Percentiles rank a stretch among this genome's conserved stretches.
Evolutionary conservation across 2,113 vertebrate species (phyloP).

Genomic region (Megaceryle torquata): DNA sequence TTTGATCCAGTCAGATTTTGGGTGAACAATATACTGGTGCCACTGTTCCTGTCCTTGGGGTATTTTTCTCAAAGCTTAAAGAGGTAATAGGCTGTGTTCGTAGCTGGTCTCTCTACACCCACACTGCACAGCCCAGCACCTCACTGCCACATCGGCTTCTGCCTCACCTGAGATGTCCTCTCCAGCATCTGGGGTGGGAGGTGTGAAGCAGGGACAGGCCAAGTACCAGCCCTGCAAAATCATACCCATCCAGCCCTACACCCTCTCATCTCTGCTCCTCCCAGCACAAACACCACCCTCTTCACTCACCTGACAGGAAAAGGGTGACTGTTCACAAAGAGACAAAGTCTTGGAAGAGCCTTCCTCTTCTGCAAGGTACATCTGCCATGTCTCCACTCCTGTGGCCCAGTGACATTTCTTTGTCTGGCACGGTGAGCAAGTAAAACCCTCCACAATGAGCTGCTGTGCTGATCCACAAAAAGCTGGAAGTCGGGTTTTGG

Average conservation of each 20-base stretch:
- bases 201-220: rapidly evolving
- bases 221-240: background rate
- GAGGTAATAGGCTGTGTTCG: background rate
- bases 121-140: rapidly evolving
- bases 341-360: background rate
- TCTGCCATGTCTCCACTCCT: background rate
- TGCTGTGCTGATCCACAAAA: background rate
- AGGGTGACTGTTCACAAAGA: rapidly evolving
- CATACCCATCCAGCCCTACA: rapidly evolving
- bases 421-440: background rate
- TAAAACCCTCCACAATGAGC: background rate
- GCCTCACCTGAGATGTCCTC: background rate
- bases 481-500: background rate
- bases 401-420: background rate
- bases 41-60: background rate
- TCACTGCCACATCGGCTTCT: background rate
- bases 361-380: rapidly evolving
- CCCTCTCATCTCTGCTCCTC: background rate
- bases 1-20: background rate
- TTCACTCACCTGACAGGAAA: background rate
- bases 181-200: rapidly evolving
- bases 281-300: rapidly evolving
- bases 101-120: background rate
- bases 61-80: background rate
- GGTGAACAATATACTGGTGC: background rate